A percentile compares a stretch with the other conserved stretches of the same genome.
These are phyloP conservation scores for Peromyscus nudipes DNA, from an alignment of 2,797 vertebrate species.

Conservation along the genomic window DNA sequence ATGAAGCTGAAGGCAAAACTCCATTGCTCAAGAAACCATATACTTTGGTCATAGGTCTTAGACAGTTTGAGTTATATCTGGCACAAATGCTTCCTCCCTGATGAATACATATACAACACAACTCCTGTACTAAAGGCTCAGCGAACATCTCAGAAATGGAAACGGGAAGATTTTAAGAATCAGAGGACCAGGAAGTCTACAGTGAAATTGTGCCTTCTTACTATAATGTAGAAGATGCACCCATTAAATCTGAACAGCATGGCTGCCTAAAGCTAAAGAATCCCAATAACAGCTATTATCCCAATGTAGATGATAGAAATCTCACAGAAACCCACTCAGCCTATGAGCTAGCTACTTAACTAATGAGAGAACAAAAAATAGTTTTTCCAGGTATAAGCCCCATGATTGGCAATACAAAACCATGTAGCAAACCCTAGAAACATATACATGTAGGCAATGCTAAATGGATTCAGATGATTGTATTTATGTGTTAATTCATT, in stretches of 20 bases:
- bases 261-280: neutral
- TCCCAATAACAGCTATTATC: neutral
- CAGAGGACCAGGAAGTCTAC: too few species aligned
- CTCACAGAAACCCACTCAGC: neutral
- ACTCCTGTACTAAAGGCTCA: too few species aligned
- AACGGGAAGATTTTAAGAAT: too few species aligned
- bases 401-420: neutral
- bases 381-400: neutral
- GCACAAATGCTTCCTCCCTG: too few species aligned
- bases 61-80: too few species aligned
- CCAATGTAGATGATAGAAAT: neutral
- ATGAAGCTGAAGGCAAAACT: too few species aligned
- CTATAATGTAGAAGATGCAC: too few species aligned
- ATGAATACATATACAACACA: too few species aligned
- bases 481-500: neutral
- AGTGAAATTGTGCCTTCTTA: too few species aligned
- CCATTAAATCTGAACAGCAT: neutral
- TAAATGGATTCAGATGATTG: neutral
- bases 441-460: neutral
- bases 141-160: too few species aligned
- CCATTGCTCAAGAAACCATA: too few species aligned
- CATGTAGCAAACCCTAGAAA: neutral
- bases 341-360: neutral
- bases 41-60: too few species aligned
- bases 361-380: neutral